Base-by-base conservation (phyloP, 2,113 vertebrate species). In the Sorex araneus region DNA sequence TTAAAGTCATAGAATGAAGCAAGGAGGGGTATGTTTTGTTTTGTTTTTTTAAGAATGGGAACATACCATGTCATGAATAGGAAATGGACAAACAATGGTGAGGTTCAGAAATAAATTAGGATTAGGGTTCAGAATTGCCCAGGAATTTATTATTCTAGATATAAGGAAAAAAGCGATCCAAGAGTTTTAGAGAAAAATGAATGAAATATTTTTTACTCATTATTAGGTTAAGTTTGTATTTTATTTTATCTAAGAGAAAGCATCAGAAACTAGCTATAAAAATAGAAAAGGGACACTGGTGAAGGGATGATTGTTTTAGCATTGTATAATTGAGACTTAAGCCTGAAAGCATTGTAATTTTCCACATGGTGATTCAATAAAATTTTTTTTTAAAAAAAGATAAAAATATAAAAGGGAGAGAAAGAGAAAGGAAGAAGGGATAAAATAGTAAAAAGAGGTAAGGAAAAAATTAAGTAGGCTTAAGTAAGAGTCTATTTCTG, bases 141-240 rank as follows among this genome's bases (percentile, higher is more conserved):
- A 78, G n/a, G 57, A 78, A 93, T 82, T 77, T 70, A 18, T 77
- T 90, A 73, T 92, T 36, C 47, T 82, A 70, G 40, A 66, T 32
- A 45, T 30, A 30, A 23, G 25, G 10, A 32, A 28, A 64, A 10
- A 32, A 54, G 36, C 12, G 8, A 27, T 19, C 36, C 74, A 19
- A 69, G 16, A 54, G 25, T 54, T 12, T 88, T 11, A 66, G 27
- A n/a, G 32, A n/a, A 19, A 87, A 84, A 36, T 78, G n/a, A 60
- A 23, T 25, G 45, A 27, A 91, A 18, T 77, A 69, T n/a, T 54
- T 34, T 91, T 27, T 87, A 40, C 12, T 91, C 27, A 84, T 63
- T 64, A 40, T 77, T 89, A 11, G 54, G 13, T 21, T 80, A n/a
- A n/a, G 19, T 34, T 67, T 3, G 6, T 81, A 84, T 3, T 82